phyloP scores from a whole-genome alignment of 2,113 vertebrate genomes.

The Sinocyclocheilus maitianheensis region DNA sequence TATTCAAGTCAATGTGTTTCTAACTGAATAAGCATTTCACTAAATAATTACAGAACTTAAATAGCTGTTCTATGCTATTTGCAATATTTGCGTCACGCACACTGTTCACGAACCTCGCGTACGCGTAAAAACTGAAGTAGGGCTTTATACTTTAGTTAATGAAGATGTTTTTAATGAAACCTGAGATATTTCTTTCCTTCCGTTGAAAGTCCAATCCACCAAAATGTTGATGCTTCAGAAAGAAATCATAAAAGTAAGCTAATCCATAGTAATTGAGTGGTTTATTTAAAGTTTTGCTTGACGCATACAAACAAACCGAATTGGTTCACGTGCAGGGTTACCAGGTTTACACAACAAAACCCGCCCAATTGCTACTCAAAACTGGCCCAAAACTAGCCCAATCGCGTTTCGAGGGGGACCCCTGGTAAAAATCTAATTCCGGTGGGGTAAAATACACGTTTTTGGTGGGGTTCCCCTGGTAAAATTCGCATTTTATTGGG shows the following conservation, averaged over 20 bases:
- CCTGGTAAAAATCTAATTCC: too few relatives aligned
- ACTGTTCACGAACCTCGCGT: too few relatives aligned
- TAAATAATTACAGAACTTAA: background rate
- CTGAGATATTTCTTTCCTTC: background rate
- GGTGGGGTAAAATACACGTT: too few relatives aligned
- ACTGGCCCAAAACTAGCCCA: too few relatives aligned
- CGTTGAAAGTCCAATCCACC: background rate
- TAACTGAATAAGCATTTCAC: background rate
- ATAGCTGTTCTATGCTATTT: background rate
- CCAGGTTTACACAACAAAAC: too few relatives aligned
- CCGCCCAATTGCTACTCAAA: too few relatives aligned
- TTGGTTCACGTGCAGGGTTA: background rate
- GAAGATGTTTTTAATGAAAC: background rate
- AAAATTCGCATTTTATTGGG: too few relatives aligned
- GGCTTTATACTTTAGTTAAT: background rate
- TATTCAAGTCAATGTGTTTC: background rate
- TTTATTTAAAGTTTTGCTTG: background rate
- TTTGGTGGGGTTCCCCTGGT: too few relatives aligned
- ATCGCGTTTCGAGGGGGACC: too few relatives aligned
- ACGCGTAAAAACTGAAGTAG: too few relatives aligned
- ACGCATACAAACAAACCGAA: background rate
- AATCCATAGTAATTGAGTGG: background rate
- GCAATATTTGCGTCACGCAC: too few relatives aligned
- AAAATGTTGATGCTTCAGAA: background rate
- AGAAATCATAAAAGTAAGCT: background rate